These are phyloP conservation scores for Adrianichthys oophorus DNA, from an alignment of 2,797 vertebrate species.

Conservation along the genomic window DNA sequence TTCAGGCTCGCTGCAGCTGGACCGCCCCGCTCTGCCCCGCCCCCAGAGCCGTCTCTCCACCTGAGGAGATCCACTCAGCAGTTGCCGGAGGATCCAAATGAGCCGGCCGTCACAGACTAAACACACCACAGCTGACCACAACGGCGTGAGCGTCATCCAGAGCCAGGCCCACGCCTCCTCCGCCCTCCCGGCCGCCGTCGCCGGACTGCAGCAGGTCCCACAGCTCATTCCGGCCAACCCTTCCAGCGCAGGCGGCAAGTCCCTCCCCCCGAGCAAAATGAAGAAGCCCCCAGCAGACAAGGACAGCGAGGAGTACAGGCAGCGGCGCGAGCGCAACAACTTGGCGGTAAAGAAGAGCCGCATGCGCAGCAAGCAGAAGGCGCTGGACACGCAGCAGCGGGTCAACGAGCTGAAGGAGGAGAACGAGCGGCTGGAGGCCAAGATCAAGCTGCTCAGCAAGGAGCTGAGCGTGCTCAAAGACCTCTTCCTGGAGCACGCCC, in stretches of 20 bases:
- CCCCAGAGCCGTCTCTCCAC: background rate
- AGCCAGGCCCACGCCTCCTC: constrained; percentile 77
- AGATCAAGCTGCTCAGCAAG: constrained; percentile 97
- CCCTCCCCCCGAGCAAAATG: constrained; percentile 85
- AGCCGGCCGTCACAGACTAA: constrained; percentile 87
- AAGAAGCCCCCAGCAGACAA: constrained; percentile 87
- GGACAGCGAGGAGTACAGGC: constrained; percentile 93
- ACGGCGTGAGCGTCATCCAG: constrained; percentile 88
- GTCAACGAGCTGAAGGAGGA: constrained; percentile 98
- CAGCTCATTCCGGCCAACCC: constrained; percentile 83
- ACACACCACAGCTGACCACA: constrained; percentile 73
- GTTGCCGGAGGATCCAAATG: constrained; percentile 82
- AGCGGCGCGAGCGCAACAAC: constrained; percentile 94
- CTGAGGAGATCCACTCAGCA: constrained; percentile 38
- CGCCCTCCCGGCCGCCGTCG: constrained; percentile 21
- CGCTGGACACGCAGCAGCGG: constrained; percentile 92
- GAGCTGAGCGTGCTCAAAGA: constrained; percentile 97
- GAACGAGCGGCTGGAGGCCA: constrained; percentile 96
- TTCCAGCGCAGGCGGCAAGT: constrained; percentile 82
- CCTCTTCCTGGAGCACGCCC: constrained; percentile 96
- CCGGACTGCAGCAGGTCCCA: constrained; percentile 84
- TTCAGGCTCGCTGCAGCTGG: constrained; percentile 8
- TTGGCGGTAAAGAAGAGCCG: constrained; percentile 98
- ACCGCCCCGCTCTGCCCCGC: background rate
- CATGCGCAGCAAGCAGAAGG: constrained; percentile 97